phyloP scores from a whole-genome alignment of 1,140 invertebrate genomes.

The Brachionus asplanchnoidis region DNA sequence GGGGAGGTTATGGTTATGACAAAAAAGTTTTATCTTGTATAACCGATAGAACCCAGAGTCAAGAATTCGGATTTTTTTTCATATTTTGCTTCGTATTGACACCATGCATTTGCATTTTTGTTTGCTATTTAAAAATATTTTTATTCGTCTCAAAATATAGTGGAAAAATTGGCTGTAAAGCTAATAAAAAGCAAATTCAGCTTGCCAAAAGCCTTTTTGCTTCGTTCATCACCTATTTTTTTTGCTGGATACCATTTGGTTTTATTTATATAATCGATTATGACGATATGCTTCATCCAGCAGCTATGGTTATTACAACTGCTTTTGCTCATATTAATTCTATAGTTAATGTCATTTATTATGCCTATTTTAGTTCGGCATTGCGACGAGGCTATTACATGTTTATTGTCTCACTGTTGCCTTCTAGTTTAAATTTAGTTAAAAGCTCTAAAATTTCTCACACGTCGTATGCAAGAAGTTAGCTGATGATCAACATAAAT shows the following conservation, averaged over 20 bases:
- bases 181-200: neutral
- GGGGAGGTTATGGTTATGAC: constrained; percentile 32
- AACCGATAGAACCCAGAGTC: constrained; percentile 7
- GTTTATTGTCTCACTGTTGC: neutral
- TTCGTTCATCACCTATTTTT: constrained; percentile 25
- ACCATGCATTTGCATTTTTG: neutral
- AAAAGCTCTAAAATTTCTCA: neutral
- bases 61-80: constrained; percentile 18
- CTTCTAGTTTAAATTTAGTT: neutral
- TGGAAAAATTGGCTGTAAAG: neutral
- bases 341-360: neutral
- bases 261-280: constrained; percentile 5
- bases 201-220: constrained; percentile 21
- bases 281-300: neutral
- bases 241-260: constrained; percentile 24
- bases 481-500: neutral
- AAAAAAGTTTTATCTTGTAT: constrained; percentile 23
- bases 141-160: neutral
- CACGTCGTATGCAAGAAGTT: neutral
- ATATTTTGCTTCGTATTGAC: constrained; percentile 10
- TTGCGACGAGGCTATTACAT: neutral
- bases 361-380: constrained; percentile 15
- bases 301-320: constrained; percentile 9
- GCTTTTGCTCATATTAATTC: constrained; percentile 8
- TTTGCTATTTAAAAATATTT: constrained; percentile 20